These are phyloP conservation scores for Drosophila atripex DNA, from an alignment of 2,888 invertebrate species.

Conservation along the genomic window DNA sequence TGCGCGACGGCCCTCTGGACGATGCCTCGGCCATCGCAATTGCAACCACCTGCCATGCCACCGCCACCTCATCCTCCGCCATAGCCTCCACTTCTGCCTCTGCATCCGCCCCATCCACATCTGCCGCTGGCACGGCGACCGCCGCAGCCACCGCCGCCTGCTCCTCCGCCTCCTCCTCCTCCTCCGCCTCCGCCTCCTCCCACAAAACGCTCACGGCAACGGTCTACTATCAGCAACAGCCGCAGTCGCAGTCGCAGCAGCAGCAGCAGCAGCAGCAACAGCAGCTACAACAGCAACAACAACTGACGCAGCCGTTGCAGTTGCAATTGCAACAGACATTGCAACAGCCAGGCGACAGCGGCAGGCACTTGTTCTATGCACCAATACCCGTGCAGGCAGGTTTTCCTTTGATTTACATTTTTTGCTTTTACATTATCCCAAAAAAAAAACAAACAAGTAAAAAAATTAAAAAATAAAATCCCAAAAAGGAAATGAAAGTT, in stretches of 20 bases:
- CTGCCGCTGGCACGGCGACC: slow-evolving; percentile 7
- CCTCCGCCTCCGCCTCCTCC: slow-evolving; percentile 18
- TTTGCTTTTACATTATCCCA: slow-evolving; percentile 38
- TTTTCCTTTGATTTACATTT: slow-evolving; percentile 49
- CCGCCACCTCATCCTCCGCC: slow-evolving; percentile 29
- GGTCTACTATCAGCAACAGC: slow-evolving; percentile 72
- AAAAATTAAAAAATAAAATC: background rate
- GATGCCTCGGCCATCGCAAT: slow-evolving; percentile 33
- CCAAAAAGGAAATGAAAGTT: background rate
- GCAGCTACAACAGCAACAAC: slow-evolving; percentile 25
- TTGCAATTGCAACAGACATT: slow-evolving; percentile 23
- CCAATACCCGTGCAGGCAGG: slow-evolving; percentile 76
- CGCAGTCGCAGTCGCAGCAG: slow-evolving; percentile 34
- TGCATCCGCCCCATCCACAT: slow-evolving; percentile 39
- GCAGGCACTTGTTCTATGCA: slow-evolving; percentile 65
- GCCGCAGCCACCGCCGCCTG: background rate
- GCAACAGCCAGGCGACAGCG: slow-evolving; percentile 50
- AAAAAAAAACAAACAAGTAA: no score
- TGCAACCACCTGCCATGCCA: slow-evolving; percentile 36
- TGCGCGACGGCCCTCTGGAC: slow-evolving; percentile 51
- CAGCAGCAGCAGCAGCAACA: slow-evolving; percentile 19
- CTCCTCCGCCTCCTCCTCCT: slow-evolving; percentile 18
- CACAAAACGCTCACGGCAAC: slow-evolving; percentile 69
- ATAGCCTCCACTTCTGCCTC: slow-evolving; percentile 40
- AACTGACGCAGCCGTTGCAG: slow-evolving; percentile 20